Base-by-base conservation (phyloP, 1,140 invertebrate species). In the Potamilus streckersoni region DNA sequence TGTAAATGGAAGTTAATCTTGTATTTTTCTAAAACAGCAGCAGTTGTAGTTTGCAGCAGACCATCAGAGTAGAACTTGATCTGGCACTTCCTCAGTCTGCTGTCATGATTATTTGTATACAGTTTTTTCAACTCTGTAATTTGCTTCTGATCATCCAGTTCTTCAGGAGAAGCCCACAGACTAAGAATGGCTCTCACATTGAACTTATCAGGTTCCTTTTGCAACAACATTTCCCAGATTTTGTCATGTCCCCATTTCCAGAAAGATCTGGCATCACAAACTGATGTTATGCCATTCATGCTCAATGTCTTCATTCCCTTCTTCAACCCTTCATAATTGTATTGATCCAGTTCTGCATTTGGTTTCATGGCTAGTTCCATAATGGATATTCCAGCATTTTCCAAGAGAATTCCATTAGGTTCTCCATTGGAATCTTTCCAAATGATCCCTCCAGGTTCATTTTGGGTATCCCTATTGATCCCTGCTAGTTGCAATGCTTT, bases 341-440 rank as follows among this genome's bases (percentile, higher is more conserved):
- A 64, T 19, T 77, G 56, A 4, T 71, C 61, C 17, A 74, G 6
- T 19, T 68, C 64, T 6, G 31, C 11, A 1, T 62, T 59, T 14
- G 74, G 74, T 55, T 69, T 23, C 72, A 80, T 68, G 0, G 79
- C 79, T 19, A 77, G 31, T 23, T 76, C 79, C 69, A 74, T 66
- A 6, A 80, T 77, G 16, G 61, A 59, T 14, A 71, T 68, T 14
- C 61, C 79, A 58, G 62, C 71, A 64, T 80, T 76, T 71, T 80
- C 79, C 17, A 80, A 61, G 2, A 80, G 57, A 64, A 80, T 80
- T 23, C 79, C 79, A 68, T 80, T 80, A 15, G 79, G 79, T 62
- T 76, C 71, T 19, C 49, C 69, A 12, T 19, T 55, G 15, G 49
- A 6, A 8, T 80, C 75, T 65, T 65, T 74, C 79, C 76, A 77